Base-by-base conservation (phyloP, 2,113 vertebrate genomes). In the Orycteropus afer region DNA sequence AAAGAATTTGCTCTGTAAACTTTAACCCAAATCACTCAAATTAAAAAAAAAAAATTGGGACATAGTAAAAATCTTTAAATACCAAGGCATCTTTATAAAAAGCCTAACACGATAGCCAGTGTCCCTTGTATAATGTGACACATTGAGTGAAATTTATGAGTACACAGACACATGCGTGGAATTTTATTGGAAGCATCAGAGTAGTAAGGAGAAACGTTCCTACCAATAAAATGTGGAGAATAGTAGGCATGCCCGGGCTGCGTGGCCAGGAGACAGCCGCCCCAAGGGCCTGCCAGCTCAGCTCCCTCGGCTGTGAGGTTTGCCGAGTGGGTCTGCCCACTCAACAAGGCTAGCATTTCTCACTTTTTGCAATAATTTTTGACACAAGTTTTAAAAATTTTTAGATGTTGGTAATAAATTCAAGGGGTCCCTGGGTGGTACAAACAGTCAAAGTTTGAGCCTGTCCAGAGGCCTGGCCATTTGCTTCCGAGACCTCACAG, bases 41-140 rank as follows among this genome's bases (percentile, higher is more conserved):
- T n/a, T n/a, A n/a, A n/a, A n/a, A n/a, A 25, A 15, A 73, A 74
- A 84, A 93, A 86, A 2, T 8, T 88, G 78, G 51, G 67, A 71
- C 87, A 59, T 53, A 84, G 69, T 32, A 84, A 29, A 80, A 53
- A 45, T 37, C 9, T 37, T 67, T 76, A 5, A 79, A 53, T 37
- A 34, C 53, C 32, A 37, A 63, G 51, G 34, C 40, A 65, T 65
- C 40, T 86, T 91, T 77, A 40, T 37, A 7, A 27, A 61, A 82
- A 37, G 20, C 2, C 23, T 17, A 80, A 86, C 12, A 51, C 22
- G 45, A 25, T 7, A 55, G 27, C 67, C 45, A 53, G 20, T 45
- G 5, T 61, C 57, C 71, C 45, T 73, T 32, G 5, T 37, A 37
- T 13, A 63, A 45, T 5, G 11, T 5, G 27, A 49, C 32, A 10